phyloP scores from a whole-genome alignment of 2,113 vertebrate genomes.

The Pongo pygmaeus region DNA sequence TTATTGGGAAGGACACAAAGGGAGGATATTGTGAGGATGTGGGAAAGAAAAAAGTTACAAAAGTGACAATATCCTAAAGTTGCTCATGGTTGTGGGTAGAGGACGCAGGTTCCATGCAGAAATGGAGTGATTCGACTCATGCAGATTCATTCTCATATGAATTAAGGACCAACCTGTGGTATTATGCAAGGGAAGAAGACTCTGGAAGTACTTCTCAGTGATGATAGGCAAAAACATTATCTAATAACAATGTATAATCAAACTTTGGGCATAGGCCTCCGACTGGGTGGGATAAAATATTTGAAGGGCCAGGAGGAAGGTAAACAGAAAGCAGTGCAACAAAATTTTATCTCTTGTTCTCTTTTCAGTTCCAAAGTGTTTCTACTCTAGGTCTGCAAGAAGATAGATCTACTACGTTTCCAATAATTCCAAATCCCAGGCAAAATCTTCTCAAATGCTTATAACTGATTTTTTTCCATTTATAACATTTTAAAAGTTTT shows the following conservation, averaged over 20 bases:
- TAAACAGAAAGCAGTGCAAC: no score
- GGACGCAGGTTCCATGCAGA: fast-evolving
- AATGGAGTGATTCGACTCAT: not conserved
- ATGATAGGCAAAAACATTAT: not conserved
- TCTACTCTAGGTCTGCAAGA: no score
- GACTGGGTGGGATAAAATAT: no score
- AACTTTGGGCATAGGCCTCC: no score
- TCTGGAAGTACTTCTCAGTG: not conserved
- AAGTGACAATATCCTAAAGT: not conserved
- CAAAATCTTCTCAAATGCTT: no score
- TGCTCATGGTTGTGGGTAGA: no score
- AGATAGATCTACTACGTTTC: no score
- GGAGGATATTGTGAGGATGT: not conserved
- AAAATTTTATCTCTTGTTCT: no score
- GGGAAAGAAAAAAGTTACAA: not conserved
- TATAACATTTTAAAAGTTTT: not conserved
- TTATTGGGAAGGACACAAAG: not conserved
- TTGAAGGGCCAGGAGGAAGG: no score
- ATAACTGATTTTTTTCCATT: not conserved
- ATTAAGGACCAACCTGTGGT: fast-evolving
- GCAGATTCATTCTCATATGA: not conserved
- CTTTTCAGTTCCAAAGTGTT: no score
- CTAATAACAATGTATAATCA: no score
- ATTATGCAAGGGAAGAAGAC: not conserved
- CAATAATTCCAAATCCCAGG: no score